Base-by-base conservation (phyloP, 2,888 invertebrate genomes). In the Leptinotarsa juncta region DNA sequence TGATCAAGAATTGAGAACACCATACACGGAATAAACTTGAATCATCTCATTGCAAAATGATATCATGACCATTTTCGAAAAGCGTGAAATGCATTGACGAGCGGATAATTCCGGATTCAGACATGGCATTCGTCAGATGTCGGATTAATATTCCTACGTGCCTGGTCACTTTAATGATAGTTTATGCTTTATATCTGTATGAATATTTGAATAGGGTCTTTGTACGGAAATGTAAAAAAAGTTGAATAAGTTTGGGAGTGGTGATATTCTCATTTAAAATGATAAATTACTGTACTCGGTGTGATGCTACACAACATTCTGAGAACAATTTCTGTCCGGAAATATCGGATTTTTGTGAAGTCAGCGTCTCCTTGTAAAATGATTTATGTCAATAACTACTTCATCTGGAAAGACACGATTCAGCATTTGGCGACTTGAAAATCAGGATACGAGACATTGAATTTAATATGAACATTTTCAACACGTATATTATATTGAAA, bases 71-170 rank as follows among this genome's bases (percentile, higher is more conserved):
- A 55, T 69, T 62, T 68, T 68, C 48, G 18, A 71, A 71, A 32
- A 23, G 42, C 55, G 12, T 49, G 62, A 68, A 69, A 51, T 65
- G 53, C 65, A 55, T 65, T 53, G 73, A 66, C 18, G 66, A 51
- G 72, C 71, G 72, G 71, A 66, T 65, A 71, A 74, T 69, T 70
- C 69, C 14, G 69, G 66, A 69, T 55, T 72, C 76, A 76, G 74
- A 74, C 71, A 55, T 71, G 42, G 62, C 42, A 62, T 62, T 73
- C 67, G 71, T 71, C 69, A 73, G 23, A 51, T 55, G 51, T 65
- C 69, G 50, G 50, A 62, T 62, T 62, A 57, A 73, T 66, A 57
- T 42, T 20, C 66, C 55, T 65, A 73, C 73, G 73, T 73, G 73
- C 70, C 53, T 51, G 20, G 26, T 73, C 73, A 73, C 57, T 66